Evolutionary conservation across 2,888 invertebrate genomes (phyloP), one percentile per base, ranked within the genome.

Genomic region (Embidobia sp.): DNA sequence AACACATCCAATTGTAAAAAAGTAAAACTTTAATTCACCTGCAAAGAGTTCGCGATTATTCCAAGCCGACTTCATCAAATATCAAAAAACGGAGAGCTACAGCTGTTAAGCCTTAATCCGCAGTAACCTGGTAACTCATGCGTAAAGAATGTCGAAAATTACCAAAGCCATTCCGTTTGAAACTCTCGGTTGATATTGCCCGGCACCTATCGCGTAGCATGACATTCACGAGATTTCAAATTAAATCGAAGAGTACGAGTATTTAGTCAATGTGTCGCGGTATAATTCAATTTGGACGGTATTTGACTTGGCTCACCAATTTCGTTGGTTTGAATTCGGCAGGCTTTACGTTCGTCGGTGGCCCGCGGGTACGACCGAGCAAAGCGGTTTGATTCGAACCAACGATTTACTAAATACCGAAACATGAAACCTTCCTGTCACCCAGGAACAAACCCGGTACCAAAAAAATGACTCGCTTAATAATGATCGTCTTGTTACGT

Each of bases 291-390:
- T 76, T 76, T 64, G 66, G 64, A 31, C 42, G 67, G 59, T 77
- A 66, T 77, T 77, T 72, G 72, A 72, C 77, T 77, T 77, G 77
- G 53, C 66, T 66, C 77, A 63, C 53, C 77, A 66, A 70, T 66
- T 77, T 66, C 55, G 66, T 69, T 63, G 70, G 40, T 53, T 59
- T 29, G 61, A 57, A 67, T 77, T 67, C 48, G 63, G 37, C 57
- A 63, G 22, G 77, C 77, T 73, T 77, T 67, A 67, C 73, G 67
- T 77, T 72, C 72, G 61, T 59, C 59, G 53, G 49, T 69, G 64
- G 76, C 76, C 76, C 66, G 55, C 69, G 64, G 63, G 63, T 61
- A 26, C 44, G 42, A 40, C 35, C 27, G 31, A 3, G 40, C 48
- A 55, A 37, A 26, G 55, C 63, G 55, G 51, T 42, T 40, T 42